Evolutionary conservation across 2,113 vertebrate genomes (phyloP).

Genomic region (Psophia crepitans): DNA sequence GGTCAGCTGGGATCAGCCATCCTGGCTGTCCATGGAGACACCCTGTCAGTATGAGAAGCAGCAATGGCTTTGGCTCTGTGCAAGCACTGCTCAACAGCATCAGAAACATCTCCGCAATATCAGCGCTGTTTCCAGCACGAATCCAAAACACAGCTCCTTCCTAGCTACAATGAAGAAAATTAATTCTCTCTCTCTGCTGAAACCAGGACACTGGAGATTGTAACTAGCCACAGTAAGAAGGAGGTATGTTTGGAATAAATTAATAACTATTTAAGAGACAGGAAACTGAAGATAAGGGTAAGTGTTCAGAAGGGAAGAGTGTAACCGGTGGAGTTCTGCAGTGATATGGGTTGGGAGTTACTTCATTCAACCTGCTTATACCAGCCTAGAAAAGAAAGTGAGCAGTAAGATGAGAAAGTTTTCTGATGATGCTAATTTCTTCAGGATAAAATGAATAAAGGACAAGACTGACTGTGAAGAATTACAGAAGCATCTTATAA

Average conservation of each 20-base stretch:
- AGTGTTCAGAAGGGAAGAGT: neutral
- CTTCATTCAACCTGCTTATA: neutral
- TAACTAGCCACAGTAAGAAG: neutral
- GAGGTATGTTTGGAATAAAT: neutral
- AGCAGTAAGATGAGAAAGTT: neutral
- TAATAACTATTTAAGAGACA: neutral
- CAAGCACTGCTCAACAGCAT: too few relatives aligned
- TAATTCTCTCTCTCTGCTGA: too few relatives aligned
- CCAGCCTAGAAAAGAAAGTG: neutral
- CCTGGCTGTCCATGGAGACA: too few relatives aligned
- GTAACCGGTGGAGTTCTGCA: neutral
- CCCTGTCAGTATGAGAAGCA: too few relatives aligned
- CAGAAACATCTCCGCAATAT: too few relatives aligned
- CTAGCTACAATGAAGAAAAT: too few relatives aligned
- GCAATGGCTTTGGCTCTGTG: too few relatives aligned
- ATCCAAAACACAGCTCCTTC: too few relatives aligned
- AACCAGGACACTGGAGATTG: too few relatives aligned
- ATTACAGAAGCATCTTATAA: neutral
- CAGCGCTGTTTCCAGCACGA: too few relatives aligned
- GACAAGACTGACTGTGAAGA: neutral
- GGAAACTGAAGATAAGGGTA: neutral
- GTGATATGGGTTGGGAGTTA: neutral
- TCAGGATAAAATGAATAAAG: neutral
- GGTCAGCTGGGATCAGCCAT: too few relatives aligned
- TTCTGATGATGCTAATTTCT: neutral